Conservation (phyloP, 2,797 vertebrate species). For the Etheostoma nigrum region DNA sequence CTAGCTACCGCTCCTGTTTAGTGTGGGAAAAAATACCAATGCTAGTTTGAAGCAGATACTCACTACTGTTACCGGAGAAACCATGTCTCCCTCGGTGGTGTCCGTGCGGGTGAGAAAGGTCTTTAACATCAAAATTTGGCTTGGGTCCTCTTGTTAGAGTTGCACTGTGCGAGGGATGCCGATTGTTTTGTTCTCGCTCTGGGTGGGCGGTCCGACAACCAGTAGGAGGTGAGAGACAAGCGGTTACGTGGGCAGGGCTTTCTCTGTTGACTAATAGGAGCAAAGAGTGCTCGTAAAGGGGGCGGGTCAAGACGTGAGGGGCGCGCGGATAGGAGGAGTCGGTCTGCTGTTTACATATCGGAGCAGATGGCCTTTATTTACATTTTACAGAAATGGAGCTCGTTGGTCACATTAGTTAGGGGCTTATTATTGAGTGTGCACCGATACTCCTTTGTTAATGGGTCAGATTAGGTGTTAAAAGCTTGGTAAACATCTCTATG, state of each 20-base stretch:
- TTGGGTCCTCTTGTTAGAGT: constrained; percentile 40
- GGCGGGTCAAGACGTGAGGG: constrained; percentile 15
- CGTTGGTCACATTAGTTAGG: not conserved
- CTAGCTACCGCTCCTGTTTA: constrained; percentile 11
- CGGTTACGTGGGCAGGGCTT: constrained; percentile 35
- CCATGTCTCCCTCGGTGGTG: constrained; percentile 75
- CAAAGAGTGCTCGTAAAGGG: not conserved
- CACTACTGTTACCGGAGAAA: constrained; percentile 88
- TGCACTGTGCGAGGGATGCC: constrained; percentile 60
- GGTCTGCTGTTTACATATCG: constrained; percentile 70
- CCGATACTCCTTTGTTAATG: not conserved
- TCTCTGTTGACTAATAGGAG: constrained; percentile 66
- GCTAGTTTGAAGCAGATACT: constrained; percentile 55
- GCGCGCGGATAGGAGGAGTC: constrained; percentile 68
- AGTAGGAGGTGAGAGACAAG: constrained; percentile 50
- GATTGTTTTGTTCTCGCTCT: constrained; percentile 84
- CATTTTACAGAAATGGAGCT: constrained; percentile 53
- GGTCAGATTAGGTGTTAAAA: not conserved
- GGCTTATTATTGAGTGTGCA: not conserved
- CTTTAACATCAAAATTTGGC: not conserved
- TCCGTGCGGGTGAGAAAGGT: not conserved
- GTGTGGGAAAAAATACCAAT: not conserved
- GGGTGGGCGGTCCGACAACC: constrained; percentile 72
- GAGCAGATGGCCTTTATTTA: constrained; percentile 84
- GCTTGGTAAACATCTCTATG: not conserved